phyloP scores from a whole-genome alignment of 2,113 vertebrate species.

The Pycnonotus jocosus region DNA sequence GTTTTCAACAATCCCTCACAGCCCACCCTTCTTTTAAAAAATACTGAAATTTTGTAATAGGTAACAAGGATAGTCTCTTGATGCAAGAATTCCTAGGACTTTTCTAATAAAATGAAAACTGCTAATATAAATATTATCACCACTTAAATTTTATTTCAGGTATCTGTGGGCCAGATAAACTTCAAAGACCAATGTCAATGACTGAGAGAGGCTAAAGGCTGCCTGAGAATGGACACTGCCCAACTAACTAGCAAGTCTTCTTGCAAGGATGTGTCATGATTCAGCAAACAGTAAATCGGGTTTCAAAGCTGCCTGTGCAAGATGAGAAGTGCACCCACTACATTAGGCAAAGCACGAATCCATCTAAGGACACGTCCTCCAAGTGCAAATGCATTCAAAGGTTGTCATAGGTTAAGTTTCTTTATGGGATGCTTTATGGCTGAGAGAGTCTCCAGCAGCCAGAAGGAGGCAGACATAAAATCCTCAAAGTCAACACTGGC shows the following conservation, averaged over 20 bases:
- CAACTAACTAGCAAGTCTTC: background rate
- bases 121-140: background rate
- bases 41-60: background rate
- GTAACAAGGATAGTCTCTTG: background rate
- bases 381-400: background rate
- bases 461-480: background rate
- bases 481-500: background rate
- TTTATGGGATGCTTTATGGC: background rate
- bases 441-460: background rate
- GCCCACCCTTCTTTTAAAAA: background rate
- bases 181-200: background rate
- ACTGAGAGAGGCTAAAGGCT: background rate
- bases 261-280: background rate
- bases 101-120: background rate
- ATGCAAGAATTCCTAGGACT: background rate
- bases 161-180: background rate
- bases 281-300: background rate
- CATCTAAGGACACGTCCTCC: background rate
- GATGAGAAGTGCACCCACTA: background rate
- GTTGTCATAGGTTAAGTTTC: background rate
- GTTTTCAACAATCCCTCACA: background rate
- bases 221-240: background rate
- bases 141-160: background rate
- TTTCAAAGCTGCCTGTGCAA: background rate
- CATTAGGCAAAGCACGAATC: background rate